Evolutionary conservation across 2,888 invertebrate species (phyloP), one percentile per base, ranked within the genome.

Genomic region (Blomia tropicalis): DNA sequence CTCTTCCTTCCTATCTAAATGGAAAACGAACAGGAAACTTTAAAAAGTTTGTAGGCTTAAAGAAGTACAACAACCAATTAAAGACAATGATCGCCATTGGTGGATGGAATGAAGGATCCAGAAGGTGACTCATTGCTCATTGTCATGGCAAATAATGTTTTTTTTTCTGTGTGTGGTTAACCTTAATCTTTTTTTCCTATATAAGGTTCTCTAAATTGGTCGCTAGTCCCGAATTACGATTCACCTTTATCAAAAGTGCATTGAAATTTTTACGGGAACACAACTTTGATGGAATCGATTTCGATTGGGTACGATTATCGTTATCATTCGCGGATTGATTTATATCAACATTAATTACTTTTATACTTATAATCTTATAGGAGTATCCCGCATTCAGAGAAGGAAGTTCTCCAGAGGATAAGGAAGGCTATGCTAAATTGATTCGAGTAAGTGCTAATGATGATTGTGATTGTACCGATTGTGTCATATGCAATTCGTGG

Each of bases 61-160:
- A 91, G 76, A 87, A 88, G 0, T 90, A 89, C 78, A 91, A 91
- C 76, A 88, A 87, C 73, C 82, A 87, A 66, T 74, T 91, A 71
- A 90, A 90, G 76, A 90, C 90, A 0, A 75, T 92, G 77, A 78
- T 92, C 68, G 91, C 91, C 11, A 87, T 91, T 69, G 91, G 91
- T 1, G 90, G 91, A 0, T 91, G 91, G 91, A 91, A 90, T 75
- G 91, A 91, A 74, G 91, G 88, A 19, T 90, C 89, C 0, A 79
- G 83, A 19, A 81, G 69, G 70, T 70, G 56, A 64, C 23, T 63
- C n/a, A 22, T 23, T 32, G 27, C 19, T 29, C 22, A n/a, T 4
- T 29, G 27, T 25, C 31, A 23, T 25, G 1, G 31, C 23, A 3
- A 14, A 51, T 51, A 19, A 29, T 30, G 5, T n/a, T n/a, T n/a